A percentile compares a stretch with the other conserved stretches of the same genome.
Evolutionary conservation across 2,888 invertebrate genomes (phyloP).

Genomic region (Parelbella ahira): DNA sequence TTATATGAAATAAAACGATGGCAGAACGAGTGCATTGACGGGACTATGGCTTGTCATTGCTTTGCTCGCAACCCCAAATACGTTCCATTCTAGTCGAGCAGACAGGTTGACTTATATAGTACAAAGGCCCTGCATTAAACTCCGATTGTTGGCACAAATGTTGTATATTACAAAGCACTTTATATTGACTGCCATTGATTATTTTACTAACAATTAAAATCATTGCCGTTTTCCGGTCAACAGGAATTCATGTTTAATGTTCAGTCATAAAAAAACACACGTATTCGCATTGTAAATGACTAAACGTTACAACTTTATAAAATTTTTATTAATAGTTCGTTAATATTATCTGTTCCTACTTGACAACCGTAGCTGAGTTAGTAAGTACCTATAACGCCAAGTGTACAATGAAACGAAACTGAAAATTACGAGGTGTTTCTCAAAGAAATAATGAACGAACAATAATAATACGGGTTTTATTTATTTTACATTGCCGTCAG

Average conservation of each 20-base stretch:
- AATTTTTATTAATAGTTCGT: too few species aligned
- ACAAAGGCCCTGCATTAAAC: constrained; percentile 75
- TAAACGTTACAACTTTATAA: not conserved
- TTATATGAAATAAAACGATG: constrained; percentile 6
- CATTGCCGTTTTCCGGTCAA: constrained; percentile 43
- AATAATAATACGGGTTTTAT: too few species aligned
- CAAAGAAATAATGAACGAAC: constrained; percentile 15
- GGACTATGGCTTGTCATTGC: constrained; percentile 74
- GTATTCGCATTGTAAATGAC: constrained; percentile 2
- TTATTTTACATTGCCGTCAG: not conserved
- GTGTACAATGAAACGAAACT: too few species aligned
- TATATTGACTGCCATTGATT: constrained; percentile 51
- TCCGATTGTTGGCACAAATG: constrained; percentile 78
- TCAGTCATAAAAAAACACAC: constrained; percentile 13
- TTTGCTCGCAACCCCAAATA: constrained; percentile 78
- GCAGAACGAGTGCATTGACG: constrained; percentile 53
- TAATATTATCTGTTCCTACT: too few species aligned
- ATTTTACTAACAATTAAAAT: constrained; percentile 51
- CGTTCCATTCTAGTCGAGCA: constrained; percentile 69
- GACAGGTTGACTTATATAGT: constrained; percentile 79
- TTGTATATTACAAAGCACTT: constrained; percentile 72
- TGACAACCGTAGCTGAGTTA: too few species aligned
- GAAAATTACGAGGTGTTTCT: too few species aligned
- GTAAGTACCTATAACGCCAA: too few species aligned
- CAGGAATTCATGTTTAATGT: constrained; percentile 11